These are phyloP conservation scores for Phaenicophaeus curvirostris DNA, from an alignment of 2,797 vertebrate species.

Conservation along the genomic window DNA sequence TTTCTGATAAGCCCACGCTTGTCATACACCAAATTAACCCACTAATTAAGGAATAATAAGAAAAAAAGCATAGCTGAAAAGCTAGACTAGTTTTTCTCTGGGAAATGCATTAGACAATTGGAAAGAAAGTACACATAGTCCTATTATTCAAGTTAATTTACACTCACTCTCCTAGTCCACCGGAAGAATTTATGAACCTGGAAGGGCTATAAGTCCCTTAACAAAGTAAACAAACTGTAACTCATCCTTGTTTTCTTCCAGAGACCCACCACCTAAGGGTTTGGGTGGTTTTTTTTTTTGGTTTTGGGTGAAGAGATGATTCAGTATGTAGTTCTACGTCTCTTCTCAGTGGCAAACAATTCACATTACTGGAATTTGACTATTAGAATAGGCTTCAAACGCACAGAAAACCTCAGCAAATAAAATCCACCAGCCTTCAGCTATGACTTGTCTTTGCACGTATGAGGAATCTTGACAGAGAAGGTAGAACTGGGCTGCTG, in stretches of 20 bases:
- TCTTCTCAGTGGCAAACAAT: conserved; percentile 24
- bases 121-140: conserved; percentile 65
- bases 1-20: conserved; percentile 39
- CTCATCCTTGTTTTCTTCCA: conserved; percentile 66
- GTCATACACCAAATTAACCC: conserved; percentile 3
- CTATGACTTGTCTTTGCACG: conserved; percentile 21
- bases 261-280: conserved; percentile 66
- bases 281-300: not conserved
- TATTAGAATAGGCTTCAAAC: conserved; percentile 30
- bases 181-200: conserved; percentile 76
- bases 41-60: conserved; percentile 63
- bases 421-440: conserved; percentile 20
- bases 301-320: conserved; percentile 57
- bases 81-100: conserved; percentile 42
- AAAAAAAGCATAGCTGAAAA: conserved; percentile 36
- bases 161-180: conserved; percentile 43
- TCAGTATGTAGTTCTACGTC: not conserved
- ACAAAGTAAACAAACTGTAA: conserved; percentile 80
- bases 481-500: not conserved
- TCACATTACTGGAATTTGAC: conserved; percentile 16
- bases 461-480: not conserved
- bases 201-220: conserved; percentile 75
- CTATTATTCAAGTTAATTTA: conserved; percentile 79
- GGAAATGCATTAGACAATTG: conserved; percentile 70
- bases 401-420: conserved; percentile 9